Conservation (phyloP, 2,888 invertebrate genomes). For the Apamea anceps region DNA sequence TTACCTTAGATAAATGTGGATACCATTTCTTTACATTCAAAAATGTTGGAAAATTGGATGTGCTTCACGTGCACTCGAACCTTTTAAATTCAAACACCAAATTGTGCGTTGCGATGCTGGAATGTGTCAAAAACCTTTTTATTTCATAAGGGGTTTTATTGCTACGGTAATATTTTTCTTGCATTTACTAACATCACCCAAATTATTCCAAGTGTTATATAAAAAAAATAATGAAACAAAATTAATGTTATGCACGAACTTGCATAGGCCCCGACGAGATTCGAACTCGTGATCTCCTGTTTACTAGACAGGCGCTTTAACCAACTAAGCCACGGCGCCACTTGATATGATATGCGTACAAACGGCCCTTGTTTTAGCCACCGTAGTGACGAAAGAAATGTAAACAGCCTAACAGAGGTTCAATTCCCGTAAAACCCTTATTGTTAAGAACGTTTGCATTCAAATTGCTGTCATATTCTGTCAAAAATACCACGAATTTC, state of each 20-base stretch:
- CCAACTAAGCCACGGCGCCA: constrained; percentile 89
- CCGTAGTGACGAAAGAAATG: neutral
- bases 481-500: neutral
- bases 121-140: too few relatives aligned
- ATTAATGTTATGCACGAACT: neutral
- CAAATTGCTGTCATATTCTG: too few relatives aligned
- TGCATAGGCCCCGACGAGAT: constrained; percentile 86
- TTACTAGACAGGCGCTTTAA: constrained; percentile 90
- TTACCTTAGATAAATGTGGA: neutral
- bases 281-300: constrained; percentile 89
- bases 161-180: neutral
- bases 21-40: neutral
- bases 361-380: neutral
- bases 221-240: constrained; percentile 5
- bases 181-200: neutral
- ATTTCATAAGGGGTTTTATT: neutral
- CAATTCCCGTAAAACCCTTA: neutral
- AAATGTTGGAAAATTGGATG: neutral
- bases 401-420: neutral
- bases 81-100: too few relatives aligned
- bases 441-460: neutral
- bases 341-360: accelerated
- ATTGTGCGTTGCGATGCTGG: too few relatives aligned
- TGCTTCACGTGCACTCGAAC: neutral
- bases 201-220: neutral